A percentile compares a stretch with the other conserved stretches of the same genome.
Evolutionary conservation across 2,888 invertebrate genomes (phyloP).

Genomic region (Mesorhabditis sp.): DNA sequence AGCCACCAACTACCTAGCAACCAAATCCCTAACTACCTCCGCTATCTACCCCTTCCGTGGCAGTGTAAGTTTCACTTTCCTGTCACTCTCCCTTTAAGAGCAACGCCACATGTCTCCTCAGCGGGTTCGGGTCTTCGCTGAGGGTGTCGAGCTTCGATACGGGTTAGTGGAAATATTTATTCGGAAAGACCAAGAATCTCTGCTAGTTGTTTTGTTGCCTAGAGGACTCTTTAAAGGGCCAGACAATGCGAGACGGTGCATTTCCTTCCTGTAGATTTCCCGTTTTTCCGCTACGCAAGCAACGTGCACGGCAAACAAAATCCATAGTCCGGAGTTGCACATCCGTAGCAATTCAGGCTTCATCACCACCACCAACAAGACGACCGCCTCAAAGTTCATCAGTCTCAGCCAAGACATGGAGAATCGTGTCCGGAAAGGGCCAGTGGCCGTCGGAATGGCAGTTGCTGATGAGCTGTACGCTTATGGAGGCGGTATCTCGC

Average conservation of each 20-base stretch:
- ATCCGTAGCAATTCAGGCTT: too few relatives aligned
- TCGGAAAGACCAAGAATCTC: too few relatives aligned
- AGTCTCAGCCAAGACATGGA: conserved; percentile 18
- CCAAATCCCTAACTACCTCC: too few relatives aligned
- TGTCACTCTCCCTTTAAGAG: neutral
- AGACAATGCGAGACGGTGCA: too few relatives aligned
- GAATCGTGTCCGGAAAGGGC: conserved; percentile 21
- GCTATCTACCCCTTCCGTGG: too few relatives aligned
- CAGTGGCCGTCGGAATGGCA: conserved; percentile 36
- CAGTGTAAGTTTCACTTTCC: too few relatives aligned
- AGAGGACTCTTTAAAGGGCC: too few relatives aligned
- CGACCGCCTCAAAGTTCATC: neutral
- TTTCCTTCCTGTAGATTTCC: conserved; percentile 12
- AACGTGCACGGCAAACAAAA: neutral
- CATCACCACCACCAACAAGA: too few relatives aligned
- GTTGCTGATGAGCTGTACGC: conserved; percentile 86
- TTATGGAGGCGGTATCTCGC: conserved; percentile 68
- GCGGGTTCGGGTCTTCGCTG: neutral
- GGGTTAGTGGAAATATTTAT: too few relatives aligned
- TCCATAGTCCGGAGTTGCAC: neutral
- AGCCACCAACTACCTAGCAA: conserved; percentile 19
- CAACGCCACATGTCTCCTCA: conserved; percentile 12
- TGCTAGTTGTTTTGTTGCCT: too few relatives aligned
- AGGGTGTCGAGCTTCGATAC: too few relatives aligned
- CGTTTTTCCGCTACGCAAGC: conserved; percentile 10